Evolutionary conservation across 2,888 invertebrate genomes (phyloP).

Genomic region (Idaea biselata): DNA sequence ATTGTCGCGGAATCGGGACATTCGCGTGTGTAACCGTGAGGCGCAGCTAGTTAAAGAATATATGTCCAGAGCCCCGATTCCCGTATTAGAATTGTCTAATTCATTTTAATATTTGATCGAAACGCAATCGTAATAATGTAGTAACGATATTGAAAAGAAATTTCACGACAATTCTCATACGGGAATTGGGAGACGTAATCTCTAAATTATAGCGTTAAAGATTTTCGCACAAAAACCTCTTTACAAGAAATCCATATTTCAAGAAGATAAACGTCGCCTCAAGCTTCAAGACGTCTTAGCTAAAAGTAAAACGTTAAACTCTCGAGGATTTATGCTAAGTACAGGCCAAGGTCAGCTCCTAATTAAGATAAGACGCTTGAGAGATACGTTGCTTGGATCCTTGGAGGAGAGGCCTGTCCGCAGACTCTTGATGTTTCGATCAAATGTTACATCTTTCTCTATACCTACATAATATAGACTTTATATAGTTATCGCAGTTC

Average conservation of each 20-base stretch:
- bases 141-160: neutral
- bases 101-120: no score
- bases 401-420: no score
- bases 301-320: neutral
- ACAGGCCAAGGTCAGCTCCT: conserved; percentile 30
- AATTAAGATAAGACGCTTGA: conserved; percentile 42
- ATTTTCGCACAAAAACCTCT: neutral
- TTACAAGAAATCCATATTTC: neutral
- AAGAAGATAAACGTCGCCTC: neutral
- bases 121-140: no score
- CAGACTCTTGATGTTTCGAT: no score
- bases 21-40: no score
- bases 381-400: conserved; percentile 26
- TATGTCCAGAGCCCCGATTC: no score
- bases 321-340: neutral
- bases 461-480: no score
- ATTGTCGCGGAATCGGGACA: no score
- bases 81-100: no score
- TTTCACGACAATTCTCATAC: neutral
- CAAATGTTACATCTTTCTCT: no score
- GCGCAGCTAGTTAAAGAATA: no score
- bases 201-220: neutral
- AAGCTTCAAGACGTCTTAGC: neutral
- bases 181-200: neutral
- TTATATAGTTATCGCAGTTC: no score